phyloP scores from a whole-genome alignment of 2,113 vertebrate species.

The Nibea coibor region DNA sequence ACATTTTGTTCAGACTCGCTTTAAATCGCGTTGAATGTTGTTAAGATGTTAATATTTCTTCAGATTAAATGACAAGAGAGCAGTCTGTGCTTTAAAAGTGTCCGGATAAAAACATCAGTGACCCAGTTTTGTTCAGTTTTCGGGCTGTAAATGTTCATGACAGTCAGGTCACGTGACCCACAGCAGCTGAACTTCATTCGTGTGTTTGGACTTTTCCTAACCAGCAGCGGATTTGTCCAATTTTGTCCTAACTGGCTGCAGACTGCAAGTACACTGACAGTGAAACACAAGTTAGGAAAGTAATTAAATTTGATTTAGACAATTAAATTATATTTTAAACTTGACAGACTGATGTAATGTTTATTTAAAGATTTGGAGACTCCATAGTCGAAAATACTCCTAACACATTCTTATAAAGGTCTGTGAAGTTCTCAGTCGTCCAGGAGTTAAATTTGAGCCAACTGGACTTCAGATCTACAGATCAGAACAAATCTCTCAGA shows the following conservation, averaged over 20 bases:
- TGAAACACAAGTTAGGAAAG: no score
- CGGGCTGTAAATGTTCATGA: neutral
- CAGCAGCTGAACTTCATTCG: neutral
- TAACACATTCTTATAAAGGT: no score
- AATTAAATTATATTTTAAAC: no score
- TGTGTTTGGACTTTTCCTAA: neutral
- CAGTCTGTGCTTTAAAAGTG: constrained; percentile 2
- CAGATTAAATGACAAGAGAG: neutral
- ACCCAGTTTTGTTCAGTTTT: no score
- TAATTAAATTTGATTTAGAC: no score
- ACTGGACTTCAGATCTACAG: no score
- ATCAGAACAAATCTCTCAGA: constrained; percentile 8
- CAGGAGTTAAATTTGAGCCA: no score
- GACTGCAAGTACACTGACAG: neutral
- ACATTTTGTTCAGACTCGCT: no score
- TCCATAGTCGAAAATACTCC: no score
- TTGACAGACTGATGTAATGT: no score
- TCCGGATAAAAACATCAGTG: constrained; percentile 22
- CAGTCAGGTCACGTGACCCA: constrained; percentile 10
- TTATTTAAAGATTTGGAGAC: no score
- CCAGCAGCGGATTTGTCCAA: neutral
- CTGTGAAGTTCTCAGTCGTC: no score
- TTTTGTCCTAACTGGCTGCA: neutral
- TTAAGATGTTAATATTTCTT: neutral
- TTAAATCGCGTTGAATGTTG: neutral